Evolutionary conservation across 2,797 vertebrate species (phyloP).

Genomic region (Leptoclinus maculatus): DNA sequence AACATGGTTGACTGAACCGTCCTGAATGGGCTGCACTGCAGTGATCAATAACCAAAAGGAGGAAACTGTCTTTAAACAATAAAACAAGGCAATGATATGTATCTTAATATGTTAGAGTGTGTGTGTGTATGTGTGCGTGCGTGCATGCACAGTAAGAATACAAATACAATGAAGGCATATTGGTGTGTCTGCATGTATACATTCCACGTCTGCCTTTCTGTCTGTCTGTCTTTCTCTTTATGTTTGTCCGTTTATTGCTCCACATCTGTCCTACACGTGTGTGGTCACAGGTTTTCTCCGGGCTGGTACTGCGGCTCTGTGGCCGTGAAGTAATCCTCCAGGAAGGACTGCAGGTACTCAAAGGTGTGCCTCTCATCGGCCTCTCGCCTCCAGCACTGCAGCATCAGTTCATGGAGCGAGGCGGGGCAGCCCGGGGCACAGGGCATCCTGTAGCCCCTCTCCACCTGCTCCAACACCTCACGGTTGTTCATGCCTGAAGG

Average conservation of each 20-base stretch:
- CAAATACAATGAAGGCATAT: conserved; percentile 41
- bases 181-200: conserved; percentile 19
- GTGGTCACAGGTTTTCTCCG: conserved; percentile 90
- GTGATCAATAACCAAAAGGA: conserved; percentile 40
- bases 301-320: conserved; percentile 99
- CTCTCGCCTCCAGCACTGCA: conserved; percentile 95
- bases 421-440: conserved; percentile 88
- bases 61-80: conserved; percentile 53
- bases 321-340: conserved; percentile 98
- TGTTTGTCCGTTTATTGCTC: conserved; percentile 36
- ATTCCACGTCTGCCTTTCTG: conserved; percentile 7
- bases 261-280: conserved; percentile 11
- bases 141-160: conserved; percentile 28
- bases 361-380: conserved; percentile 97
- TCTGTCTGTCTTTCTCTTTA: conserved; percentile 1
- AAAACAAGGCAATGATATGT: conserved; percentile 66
- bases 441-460: conserved; percentile 95
- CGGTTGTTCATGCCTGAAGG: conserved; percentile 95
- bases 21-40: conserved; percentile 55
- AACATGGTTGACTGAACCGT: conserved; percentile 63
- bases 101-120: conserved; percentile 40
- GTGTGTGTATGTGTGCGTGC: conserved; percentile 9
- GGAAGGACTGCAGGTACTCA: conserved; percentile 97
- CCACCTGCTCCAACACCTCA: conserved; percentile 97
- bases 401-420: conserved; percentile 94